These are phyloP conservation scores for Chlorops oryzae DNA, from an alignment of 1,140 invertebrate species.

Conservation along the genomic window DNA sequence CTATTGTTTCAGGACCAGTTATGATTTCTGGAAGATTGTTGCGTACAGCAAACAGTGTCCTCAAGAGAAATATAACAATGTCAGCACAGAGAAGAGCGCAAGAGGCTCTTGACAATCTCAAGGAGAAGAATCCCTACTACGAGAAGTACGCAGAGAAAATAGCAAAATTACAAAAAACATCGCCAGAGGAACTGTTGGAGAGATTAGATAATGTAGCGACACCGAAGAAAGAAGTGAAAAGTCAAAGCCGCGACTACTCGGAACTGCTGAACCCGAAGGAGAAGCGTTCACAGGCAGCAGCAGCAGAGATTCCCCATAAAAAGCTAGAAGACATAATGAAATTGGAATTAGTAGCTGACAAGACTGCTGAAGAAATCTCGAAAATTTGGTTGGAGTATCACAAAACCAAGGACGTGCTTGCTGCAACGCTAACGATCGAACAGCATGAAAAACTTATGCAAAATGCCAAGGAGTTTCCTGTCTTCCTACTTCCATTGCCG, in stretches of 20 bases:
- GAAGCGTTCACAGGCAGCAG: slow-evolving; percentile 25
- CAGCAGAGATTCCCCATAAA: slow-evolving; percentile 48
- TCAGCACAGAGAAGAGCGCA: slow-evolving; percentile 31
- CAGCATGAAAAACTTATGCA: slow-evolving; percentile 57
- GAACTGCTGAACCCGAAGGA: slow-evolving; percentile 53
- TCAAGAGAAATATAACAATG: slow-evolving; percentile 33
- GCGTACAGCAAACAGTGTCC: neutral
- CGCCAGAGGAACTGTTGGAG: slow-evolving; percentile 68
- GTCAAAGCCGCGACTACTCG: slow-evolving; percentile 43
- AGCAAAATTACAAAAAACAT: slow-evolving; percentile 63
- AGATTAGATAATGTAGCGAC: slow-evolving; percentile 55
- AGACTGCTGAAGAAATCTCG: slow-evolving; percentile 66
- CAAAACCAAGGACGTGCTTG: slow-evolving; percentile 66
- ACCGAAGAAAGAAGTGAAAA: slow-evolving; percentile 48
- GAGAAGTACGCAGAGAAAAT: slow-evolving; percentile 78
- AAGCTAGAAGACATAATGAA: slow-evolving; percentile 71
- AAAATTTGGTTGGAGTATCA: slow-evolving; percentile 78
- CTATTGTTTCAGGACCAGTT: too few relatives aligned
- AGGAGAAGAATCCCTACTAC: slow-evolving; percentile 66
- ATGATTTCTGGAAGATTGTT: too few relatives aligned
- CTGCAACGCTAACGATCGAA: slow-evolving; percentile 59
- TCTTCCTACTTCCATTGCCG: slow-evolving; percentile 78
- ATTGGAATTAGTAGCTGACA: slow-evolving; percentile 66
- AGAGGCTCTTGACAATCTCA: slow-evolving; percentile 40
- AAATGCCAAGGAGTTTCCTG: slow-evolving; percentile 56